These are phyloP conservation scores for Panopea generosa DNA, from an alignment of 2,888 invertebrate genomes.

Conservation along the genomic window DNA sequence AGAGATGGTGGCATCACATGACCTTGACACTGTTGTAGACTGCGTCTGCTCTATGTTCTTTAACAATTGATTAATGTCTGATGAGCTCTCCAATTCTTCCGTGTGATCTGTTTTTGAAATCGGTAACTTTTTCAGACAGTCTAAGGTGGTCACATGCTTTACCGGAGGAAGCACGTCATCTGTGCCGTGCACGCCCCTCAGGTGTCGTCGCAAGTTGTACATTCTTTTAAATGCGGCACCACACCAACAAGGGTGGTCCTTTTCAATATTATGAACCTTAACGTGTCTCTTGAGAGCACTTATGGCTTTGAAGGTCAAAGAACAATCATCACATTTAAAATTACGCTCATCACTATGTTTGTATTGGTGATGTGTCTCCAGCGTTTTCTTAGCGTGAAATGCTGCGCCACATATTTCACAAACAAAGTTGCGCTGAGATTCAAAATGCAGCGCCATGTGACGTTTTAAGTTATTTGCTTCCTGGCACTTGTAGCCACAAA, in stretches of 20 bases:
- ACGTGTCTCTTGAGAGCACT: slow-evolving; percentile 71
- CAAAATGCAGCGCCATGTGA: slow-evolving; percentile 82
- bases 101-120: slow-evolving; percentile 36
- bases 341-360: slow-evolving; percentile 82
- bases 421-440: slow-evolving; percentile 80
- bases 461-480: slow-evolving; percentile 82
- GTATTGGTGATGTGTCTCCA: slow-evolving; percentile 83
- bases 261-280: slow-evolving; percentile 67
- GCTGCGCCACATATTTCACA: slow-evolving; percentile 85
- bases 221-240: slow-evolving; percentile 72
- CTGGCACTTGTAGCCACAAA: slow-evolving; percentile 82
- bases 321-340: slow-evolving; percentile 79
- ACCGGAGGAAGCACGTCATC: slow-evolving; percentile 73
- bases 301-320: slow-evolving; percentile 75
- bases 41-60: neutral
- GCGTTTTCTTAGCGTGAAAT: slow-evolving; percentile 83
- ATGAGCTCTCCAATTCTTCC: neutral
- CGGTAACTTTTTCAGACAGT: slow-evolving; percentile 55
- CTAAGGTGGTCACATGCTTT: slow-evolving; percentile 69
- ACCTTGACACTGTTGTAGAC: neutral
- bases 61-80: neutral
- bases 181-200: slow-evolving; percentile 71
- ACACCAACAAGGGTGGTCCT: slow-evolving; percentile 75
- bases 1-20: neutral
- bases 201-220: slow-evolving; percentile 76